Percentiles rank a stretch among this genome's conserved stretches.
Conservation (phyloP, 1,140 invertebrate genomes). For the Musca domestica region DNA sequence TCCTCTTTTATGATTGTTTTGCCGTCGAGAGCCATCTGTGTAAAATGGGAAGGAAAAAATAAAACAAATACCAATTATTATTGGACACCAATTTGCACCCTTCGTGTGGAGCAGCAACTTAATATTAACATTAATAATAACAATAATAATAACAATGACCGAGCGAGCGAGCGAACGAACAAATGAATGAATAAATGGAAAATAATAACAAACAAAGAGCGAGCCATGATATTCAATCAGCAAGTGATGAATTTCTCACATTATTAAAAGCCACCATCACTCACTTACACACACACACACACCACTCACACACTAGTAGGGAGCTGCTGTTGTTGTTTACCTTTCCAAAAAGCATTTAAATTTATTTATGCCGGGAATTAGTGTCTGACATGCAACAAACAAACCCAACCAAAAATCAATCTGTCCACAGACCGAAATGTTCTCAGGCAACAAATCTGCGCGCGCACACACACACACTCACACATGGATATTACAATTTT, state of each 20-base stretch:
- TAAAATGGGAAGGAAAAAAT: slow-evolving; percentile 32
- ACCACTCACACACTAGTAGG: too few relatives aligned
- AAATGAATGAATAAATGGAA: slow-evolving; percentile 30
- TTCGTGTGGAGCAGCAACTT: neutral
- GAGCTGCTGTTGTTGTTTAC: neutral
- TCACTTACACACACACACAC: neutral
- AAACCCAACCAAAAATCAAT: too few relatives aligned
- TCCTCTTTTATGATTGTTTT: slow-evolving; percentile 54
- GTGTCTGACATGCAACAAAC: slow-evolving; percentile 24
- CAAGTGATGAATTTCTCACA: slow-evolving; percentile 28
- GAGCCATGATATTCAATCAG: neutral
- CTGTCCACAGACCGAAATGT: too few relatives aligned
- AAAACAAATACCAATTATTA: slow-evolving; percentile 1
- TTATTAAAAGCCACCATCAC: neutral
- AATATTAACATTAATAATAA: neutral
- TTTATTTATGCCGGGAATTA: slow-evolving; percentile 18
- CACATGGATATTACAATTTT: too few relatives aligned
- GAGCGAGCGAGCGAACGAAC: too few relatives aligned
- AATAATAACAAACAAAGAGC: slow-evolving; percentile 16
- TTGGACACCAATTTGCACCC: neutral
- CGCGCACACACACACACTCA: too few relatives aligned
- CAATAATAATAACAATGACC: neutral
- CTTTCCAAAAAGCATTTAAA: neutral
- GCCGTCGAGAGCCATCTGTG: slow-evolving; percentile 53
- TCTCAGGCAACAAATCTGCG: too few relatives aligned